Evolutionary conservation across 2,797 vertebrate genomes (phyloP).

Genomic region (Neosalanx taihuensis): DNA sequence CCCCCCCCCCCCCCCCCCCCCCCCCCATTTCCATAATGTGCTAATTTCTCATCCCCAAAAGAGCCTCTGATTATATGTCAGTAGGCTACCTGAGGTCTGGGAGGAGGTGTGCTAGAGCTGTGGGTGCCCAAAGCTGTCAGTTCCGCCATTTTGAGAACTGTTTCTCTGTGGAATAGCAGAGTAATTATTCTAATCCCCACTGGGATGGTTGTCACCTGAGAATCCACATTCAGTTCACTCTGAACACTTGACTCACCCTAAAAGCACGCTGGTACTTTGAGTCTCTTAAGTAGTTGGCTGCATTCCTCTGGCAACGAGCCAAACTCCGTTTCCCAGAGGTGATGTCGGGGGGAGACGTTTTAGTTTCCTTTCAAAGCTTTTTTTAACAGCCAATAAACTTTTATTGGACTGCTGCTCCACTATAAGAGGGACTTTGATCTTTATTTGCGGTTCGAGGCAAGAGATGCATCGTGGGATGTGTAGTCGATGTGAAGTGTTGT

Average conservation of each 20-base stretch:
- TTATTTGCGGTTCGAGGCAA: no score
- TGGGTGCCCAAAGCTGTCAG: conserved; percentile 23
- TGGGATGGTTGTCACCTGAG: conserved; percentile 13
- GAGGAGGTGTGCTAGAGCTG: conserved; percentile 38
- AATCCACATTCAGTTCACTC: conserved; percentile 17
- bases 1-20: no score
- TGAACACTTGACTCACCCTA: conserved; percentile 14
- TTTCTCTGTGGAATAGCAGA: conserved; percentile 34
- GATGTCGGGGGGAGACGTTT: conserved; percentile 23
- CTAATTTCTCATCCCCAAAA: not conserved
- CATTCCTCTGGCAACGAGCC: conserved; percentile 22
- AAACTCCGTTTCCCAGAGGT: conserved; percentile 14
- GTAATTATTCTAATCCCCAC: conserved; percentile 58
- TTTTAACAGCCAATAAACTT: conserved; percentile 29
- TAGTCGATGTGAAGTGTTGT: not conserved
- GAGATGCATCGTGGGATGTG: not conserved
- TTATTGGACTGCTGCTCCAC: not conserved
- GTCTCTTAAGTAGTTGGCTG: conserved; percentile 50
- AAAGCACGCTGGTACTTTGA: conserved; percentile 22
- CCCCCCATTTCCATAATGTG: not conserved
- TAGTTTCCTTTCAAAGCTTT: conserved; percentile 12
- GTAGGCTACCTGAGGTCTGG: conserved; percentile 16
- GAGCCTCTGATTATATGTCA: no score
- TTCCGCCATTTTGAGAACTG: conserved; percentile 32
- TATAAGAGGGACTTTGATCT: not conserved